phyloP scores from a whole-genome alignment of 2,113 vertebrate genomes.

The Spea multiplicata region DNA sequence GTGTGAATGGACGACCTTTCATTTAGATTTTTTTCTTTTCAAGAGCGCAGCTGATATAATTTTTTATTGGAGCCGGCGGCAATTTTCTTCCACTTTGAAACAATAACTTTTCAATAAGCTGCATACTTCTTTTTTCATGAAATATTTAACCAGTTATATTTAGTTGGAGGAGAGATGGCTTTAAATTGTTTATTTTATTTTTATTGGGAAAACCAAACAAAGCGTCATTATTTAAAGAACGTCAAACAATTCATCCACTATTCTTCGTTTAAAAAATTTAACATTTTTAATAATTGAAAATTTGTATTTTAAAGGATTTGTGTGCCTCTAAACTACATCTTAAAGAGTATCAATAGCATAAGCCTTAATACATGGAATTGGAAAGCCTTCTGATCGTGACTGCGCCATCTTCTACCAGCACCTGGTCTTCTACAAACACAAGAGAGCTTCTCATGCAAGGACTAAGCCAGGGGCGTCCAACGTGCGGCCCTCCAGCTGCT shows the following conservation, averaged over 20 bases:
- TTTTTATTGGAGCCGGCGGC: neutral
- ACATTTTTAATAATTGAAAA: neutral
- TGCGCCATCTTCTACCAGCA: too few relatives aligned
- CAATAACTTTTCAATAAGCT: constrained; percentile 18
- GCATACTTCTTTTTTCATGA: neutral
- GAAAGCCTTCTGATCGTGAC: too few relatives aligned
- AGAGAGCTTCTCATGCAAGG: too few relatives aligned
- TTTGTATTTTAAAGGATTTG: neutral
- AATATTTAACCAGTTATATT: neutral
- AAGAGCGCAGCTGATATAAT: too few relatives aligned
- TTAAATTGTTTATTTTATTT: neutral
- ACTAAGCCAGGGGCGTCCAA: too few relatives aligned
- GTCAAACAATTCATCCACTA: neutral
- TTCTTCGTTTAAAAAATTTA: too few relatives aligned
- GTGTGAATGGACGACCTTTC: too few relatives aligned
- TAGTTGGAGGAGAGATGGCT: neutral
- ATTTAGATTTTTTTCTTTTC: too few relatives aligned
- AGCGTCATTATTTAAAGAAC: too few relatives aligned
- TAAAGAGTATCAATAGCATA: neutral
- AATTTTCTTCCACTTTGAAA: neutral
- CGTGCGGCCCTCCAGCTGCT: too few relatives aligned
- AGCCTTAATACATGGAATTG: too few relatives aligned
- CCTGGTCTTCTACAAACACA: too few relatives aligned
- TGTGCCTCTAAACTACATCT: neutral
- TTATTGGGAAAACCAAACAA: neutral